These are phyloP conservation scores for Leptopilina drosophilae DNA, from an alignment of 2,888 invertebrate genomes.

Conservation along the genomic window DNA sequence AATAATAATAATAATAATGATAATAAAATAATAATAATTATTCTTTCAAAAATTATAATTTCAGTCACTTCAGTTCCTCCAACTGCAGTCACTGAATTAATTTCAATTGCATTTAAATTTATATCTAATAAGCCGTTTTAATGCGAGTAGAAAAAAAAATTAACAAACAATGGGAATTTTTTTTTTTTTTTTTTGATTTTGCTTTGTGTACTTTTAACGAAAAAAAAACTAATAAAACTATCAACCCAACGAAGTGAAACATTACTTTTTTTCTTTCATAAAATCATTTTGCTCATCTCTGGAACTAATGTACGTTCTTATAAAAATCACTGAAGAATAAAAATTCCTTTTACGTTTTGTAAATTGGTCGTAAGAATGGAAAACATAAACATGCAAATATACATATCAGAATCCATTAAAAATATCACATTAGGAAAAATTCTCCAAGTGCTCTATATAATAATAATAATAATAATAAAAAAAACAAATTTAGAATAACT, in stretches of 20 bases:
- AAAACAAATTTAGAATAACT: background rate
- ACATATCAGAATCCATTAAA: background rate
- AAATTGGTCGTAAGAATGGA: conserved; percentile 8
- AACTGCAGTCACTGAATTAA: no score
- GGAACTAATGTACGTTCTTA: conserved; percentile 34
- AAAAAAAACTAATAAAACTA: conserved; percentile 6
- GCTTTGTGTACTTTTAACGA: background rate
- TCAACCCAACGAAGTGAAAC: background rate
- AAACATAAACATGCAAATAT: conserved; percentile 14
- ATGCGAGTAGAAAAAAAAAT: no score
- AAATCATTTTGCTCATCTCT: conserved; percentile 25
- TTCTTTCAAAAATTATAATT: no score
- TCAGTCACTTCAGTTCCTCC: no score
- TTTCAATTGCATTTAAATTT: no score
- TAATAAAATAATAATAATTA: no score
- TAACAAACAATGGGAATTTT: background rate
- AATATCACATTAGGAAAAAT: background rate
- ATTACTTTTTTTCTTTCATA: background rate
- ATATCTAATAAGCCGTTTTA: no score
- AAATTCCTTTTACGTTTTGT: conserved; percentile 19
- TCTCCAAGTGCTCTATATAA: background rate
- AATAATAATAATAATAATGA: no score
- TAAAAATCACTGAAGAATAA: conserved; percentile 30
- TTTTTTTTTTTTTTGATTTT: background rate
- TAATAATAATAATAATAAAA: background rate